Percentiles rank a stretch among this genome's conserved stretches.
These are phyloP conservation scores for Torymus texanus DNA, from an alignment of 2,888 invertebrate species.

Conservation along the genomic window DNA sequence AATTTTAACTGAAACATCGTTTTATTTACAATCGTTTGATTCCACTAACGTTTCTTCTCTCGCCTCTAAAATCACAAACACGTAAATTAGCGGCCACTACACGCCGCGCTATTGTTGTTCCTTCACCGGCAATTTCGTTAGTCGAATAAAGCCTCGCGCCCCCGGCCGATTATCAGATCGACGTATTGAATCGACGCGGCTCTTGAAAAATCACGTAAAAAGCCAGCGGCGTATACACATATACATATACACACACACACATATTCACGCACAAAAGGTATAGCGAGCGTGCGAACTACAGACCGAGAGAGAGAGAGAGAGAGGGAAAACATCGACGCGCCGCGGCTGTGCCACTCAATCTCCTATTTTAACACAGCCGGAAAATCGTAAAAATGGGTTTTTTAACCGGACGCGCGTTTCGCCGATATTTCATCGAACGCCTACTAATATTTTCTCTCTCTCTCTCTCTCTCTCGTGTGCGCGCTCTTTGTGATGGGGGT, in stretches of 20 bases:
- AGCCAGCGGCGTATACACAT: background rate
- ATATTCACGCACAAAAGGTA: too few species aligned
- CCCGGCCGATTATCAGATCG: background rate
- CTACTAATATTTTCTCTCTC: slow-evolving; percentile 37
- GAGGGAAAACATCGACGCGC: background rate
- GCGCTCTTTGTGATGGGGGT: background rate
- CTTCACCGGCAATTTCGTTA: background rate
- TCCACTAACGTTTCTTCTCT: background rate
- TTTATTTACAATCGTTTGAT: too few species aligned
- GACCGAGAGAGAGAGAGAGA: slow-evolving; percentile 5
- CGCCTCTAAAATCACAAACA: background rate
- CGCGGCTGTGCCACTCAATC: slow-evolving; percentile 26
- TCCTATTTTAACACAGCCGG: slow-evolving; percentile 41
- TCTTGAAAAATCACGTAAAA: slow-evolving; percentile 11
- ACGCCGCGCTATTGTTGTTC: background rate
- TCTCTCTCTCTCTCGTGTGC: background rate
- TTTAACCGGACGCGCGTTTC: slow-evolving; percentile 19
- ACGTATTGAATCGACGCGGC: too few species aligned
- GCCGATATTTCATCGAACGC: slow-evolving; percentile 35
- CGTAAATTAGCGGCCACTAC: too few species aligned
- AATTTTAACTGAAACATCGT: too few species aligned
- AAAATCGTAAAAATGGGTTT: slow-evolving; percentile 47
- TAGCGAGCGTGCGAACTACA: background rate
- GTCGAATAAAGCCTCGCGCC: too few species aligned
- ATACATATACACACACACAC: too few species aligned